These are phyloP conservation scores for Tetragonisca angustula DNA, from an alignment of 2,888 invertebrate species.

Conservation along the genomic window DNA sequence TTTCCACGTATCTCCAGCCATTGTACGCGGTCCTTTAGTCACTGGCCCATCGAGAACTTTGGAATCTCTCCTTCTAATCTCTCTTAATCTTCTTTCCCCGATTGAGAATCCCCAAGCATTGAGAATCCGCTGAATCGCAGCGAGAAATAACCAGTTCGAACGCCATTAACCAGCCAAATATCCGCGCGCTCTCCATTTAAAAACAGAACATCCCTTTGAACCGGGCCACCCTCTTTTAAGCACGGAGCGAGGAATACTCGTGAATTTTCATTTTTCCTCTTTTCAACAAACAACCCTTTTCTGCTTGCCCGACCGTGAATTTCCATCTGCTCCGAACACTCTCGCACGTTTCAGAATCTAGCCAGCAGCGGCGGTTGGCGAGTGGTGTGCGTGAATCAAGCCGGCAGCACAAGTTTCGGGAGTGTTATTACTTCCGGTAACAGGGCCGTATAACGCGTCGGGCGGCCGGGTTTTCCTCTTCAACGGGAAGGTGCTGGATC, in stretches of 20 bases:
- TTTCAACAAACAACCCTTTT: background rate
- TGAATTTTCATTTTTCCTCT: background rate
- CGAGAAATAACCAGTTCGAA: background rate
- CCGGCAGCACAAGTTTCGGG: slow-evolving; percentile 34
- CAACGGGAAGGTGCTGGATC: slow-evolving; percentile 37
- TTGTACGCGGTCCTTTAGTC: no score
- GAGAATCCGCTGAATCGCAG: background rate
- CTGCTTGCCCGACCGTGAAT: slow-evolving; percentile 13
- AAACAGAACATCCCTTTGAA: background rate
- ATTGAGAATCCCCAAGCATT: background rate
- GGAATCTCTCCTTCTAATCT: no score
- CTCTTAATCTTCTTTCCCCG: no score
- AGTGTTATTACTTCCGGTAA: slow-evolving; percentile 62
- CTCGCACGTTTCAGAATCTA: slow-evolving; percentile 13
- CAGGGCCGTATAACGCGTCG: slow-evolving; percentile 28
- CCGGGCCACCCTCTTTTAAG: background rate
- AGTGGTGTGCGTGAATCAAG: slow-evolving; percentile 13
- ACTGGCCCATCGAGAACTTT: no score
- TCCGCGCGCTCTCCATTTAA: background rate
- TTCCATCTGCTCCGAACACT: slow-evolving; percentile 24
- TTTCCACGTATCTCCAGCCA: no score
- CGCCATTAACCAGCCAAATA: background rate
- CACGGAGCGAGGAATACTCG: background rate
- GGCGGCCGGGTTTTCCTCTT: slow-evolving; percentile 15
- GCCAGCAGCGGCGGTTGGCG: background rate